A percentile compares a stretch with the other conserved stretches of the same genome.
Conservation (phyloP, 2,797 vertebrate species). For the Macroramphosus scolopax region DNA sequence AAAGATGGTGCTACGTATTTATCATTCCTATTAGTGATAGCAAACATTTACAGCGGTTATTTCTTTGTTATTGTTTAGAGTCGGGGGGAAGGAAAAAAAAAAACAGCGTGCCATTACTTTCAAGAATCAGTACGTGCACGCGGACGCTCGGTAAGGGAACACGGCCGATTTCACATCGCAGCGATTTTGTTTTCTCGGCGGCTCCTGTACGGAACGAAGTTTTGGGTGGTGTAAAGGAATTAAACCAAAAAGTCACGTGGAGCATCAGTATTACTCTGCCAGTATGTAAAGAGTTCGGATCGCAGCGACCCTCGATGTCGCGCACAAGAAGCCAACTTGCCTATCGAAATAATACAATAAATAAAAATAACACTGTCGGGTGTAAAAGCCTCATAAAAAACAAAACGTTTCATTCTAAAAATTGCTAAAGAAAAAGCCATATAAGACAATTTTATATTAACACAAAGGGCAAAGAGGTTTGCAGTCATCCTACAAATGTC, state of each 20-base stretch:
- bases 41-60: slow-evolving; percentile 54
- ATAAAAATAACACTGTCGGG: slow-evolving; percentile 38
- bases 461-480: slow-evolving; percentile 41
- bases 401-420: slow-evolving; percentile 17
- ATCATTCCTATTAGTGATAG: slow-evolving; percentile 94
- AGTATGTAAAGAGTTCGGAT: slow-evolving; percentile 19
- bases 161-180: slow-evolving; percentile 45
- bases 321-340: slow-evolving; percentile 35
- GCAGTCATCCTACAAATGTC: slow-evolving; percentile 65
- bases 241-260: slow-evolving; percentile 32
- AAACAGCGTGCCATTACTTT: slow-evolving; percentile 70
- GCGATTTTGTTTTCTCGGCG: slow-evolving; percentile 32
- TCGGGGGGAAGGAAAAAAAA: no score
- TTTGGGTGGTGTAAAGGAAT: slow-evolving; percentile 33
- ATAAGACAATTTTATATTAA: slow-evolving; percentile 46
- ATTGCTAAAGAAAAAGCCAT: slow-evolving; percentile 55
- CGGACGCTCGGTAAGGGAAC: slow-evolving; percentile 61
- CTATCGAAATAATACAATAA: slow-evolving; percentile 13
- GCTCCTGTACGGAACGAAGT: slow-evolving; percentile 51
- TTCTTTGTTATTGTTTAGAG: slow-evolving; percentile 82
- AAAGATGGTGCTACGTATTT: slow-evolving; percentile 97
- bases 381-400: slow-evolving; percentile 31
- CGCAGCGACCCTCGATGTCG: no score
- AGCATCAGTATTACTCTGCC: slow-evolving; percentile 65
- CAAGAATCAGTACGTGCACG: slow-evolving; percentile 69